Base-by-base conservation (phyloP, 2,797 vertebrate genomes). In the Poecile montanus region DNA sequence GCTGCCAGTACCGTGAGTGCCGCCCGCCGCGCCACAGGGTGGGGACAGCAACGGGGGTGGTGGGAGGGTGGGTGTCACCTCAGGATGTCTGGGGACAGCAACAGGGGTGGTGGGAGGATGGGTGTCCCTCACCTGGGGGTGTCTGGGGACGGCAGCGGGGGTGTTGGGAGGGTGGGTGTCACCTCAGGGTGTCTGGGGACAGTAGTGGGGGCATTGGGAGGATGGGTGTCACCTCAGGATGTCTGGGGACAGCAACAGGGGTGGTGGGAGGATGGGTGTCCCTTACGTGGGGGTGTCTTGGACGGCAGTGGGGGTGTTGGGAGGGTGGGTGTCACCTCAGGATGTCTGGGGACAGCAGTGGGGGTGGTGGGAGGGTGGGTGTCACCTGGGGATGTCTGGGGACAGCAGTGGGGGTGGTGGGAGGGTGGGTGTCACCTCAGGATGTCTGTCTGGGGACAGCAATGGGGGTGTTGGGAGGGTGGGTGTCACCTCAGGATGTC, bases 1-100 rank as follows among this genome's bases (percentile, higher is more conserved):
- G 98, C 96, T 99, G 99, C 98, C 99, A 99, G 95, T 99, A 98
- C 97, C 97, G 99, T 99, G 97, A 99, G 99, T 98, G 92, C 81
- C 51, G 2, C 29, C 29, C 1, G 9, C 45, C 3, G 67, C 7
- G 50, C 38, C 50, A 5, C 13, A 6, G 61, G 26, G 4, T 5
- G 61, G 51, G 61, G 61, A 26, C 23, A 12, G 80, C 18, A 27
- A 0, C 9, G 23, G 20, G 26, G 34, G 16, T 8, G 7, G 14
- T 1, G 1, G 15, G 1, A 38, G 27, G 34, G 5, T 34, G 40
- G 40, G 40, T 16, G 32, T 5, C 27, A 30, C 3, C 10, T 47
- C 16, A 29, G 8, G 21, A 2, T 26, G 14, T 12, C 11, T 5
- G 58, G 50, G 51, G 60, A 25, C 22, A 17, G 80, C 23, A 21